Percentiles rank a stretch among this genome's conserved stretches.
Conservation (phyloP, 2,797 vertebrate species). For the Pangasius djambal region DNA sequence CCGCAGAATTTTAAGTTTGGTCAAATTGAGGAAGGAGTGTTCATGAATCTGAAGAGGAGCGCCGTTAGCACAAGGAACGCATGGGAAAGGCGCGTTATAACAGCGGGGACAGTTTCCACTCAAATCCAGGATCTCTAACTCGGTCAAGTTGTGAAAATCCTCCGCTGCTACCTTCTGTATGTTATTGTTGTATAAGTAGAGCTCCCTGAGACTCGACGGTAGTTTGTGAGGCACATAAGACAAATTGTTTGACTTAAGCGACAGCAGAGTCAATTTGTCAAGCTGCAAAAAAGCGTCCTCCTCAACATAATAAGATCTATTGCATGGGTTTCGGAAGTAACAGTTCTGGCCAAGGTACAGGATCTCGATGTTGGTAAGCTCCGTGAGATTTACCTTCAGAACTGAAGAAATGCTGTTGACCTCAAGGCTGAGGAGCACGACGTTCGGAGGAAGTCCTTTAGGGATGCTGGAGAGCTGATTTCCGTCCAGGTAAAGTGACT, state of each 20-base stretch:
- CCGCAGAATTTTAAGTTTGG: conserved; percentile 80
- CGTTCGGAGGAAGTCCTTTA: conserved; percentile 78
- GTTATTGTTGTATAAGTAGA: conserved; percentile 92
- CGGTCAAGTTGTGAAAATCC: conserved; percentile 81
- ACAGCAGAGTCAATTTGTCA: conserved; percentile 80
- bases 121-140: conserved; percentile 88
- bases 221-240: conserved; percentile 81
- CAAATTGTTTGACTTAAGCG: conserved; percentile 91
- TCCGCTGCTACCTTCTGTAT: conserved; percentile 75
- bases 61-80: conserved; percentile 80
- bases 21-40: conserved; percentile 79
- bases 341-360: conserved; percentile 95
- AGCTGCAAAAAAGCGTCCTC: conserved; percentile 80
- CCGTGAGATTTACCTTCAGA: conserved; percentile 79
- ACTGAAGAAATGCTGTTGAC: conserved; percentile 86
- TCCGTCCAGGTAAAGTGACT: conserved; percentile 88
- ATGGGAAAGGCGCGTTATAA: conserved; percentile 89
- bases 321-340: conserved; percentile 93
- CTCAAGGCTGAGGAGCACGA: conserved; percentile 89
- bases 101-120: conserved; percentile 96
- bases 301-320: conserved; percentile 82
- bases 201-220: conserved; percentile 80
- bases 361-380: conserved; percentile 77
- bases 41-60: conserved; percentile 75
- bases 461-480: conserved; percentile 88